Conservation (phyloP, 2,113 vertebrate species). For the Megaleporinus macrocephalus region DNA sequence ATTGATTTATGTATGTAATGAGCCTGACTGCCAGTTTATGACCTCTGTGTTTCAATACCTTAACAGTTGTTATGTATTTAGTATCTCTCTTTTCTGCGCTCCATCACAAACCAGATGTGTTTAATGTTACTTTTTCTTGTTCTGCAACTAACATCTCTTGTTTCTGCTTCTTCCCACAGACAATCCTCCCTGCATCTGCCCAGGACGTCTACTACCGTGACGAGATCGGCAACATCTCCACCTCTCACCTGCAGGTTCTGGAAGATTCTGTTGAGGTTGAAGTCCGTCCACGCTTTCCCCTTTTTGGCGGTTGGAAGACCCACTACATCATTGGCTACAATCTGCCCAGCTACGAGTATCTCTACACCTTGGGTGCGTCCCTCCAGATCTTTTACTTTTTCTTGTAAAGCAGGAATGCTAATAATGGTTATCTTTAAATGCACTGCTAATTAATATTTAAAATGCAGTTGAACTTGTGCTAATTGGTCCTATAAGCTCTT, state of each 20-base stretch:
- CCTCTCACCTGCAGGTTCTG: conserved; percentile 93
- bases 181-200: conserved; percentile 97
- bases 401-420: neutral
- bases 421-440: no score
- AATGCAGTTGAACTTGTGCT: neutral
- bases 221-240: conserved; percentile 98
- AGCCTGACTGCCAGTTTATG: no score
- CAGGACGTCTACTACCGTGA: conserved; percentile 98
- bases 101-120: no score
- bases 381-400: neutral
- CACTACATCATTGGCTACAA: conserved; percentile 98
- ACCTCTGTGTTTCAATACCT: no score
- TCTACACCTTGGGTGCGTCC: conserved; percentile 91
- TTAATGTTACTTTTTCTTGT: neutral
- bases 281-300: conserved; percentile 93
- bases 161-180: conserved; percentile 76
- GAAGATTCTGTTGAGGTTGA: conserved; percentile 99
- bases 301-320: conserved; percentile 99
- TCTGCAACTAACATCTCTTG: neutral
- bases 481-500: no score
- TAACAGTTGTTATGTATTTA: no score
- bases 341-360: conserved; percentile 97
- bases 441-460: no score
- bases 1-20: no score
- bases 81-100: no score